Base-by-base conservation (phyloP, 92 coral and sea anemone genomes). In the Parazoanthus swiftii region DNA sequence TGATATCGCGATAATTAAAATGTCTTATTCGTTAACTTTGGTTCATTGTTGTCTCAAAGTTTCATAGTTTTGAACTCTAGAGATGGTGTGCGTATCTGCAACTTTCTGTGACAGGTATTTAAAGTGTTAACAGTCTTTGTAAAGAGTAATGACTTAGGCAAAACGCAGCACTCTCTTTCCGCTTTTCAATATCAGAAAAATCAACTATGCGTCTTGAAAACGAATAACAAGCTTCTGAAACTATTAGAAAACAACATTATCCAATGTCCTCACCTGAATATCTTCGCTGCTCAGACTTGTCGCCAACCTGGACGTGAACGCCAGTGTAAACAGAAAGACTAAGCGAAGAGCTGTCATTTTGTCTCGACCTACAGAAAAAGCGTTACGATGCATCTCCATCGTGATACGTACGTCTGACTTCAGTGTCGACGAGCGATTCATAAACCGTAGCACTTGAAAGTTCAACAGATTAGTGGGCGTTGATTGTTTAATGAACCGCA, bases 251-350 rank as follows among this genome's bases (percentile, higher is more conserved):
- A 36, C 58, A 54, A 54, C 59, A 54, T 13, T 51, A 51, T 1
- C 59, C 20, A 54, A 15, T 15, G 18, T 3, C 59, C 87, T 71
- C n/a, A 84, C 87, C 87, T 84, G 78, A 3, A 48, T 72, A 71
- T 71, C 26, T 1, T 25, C 38, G 79, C 36, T 84, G 26, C 48
- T 79, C 67, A 84, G 46, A 18, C 87, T 35, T 36, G 5, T 51
- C 74, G 44, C 79, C 36, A 68, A 16, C 67, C 10, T 70, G 39
- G n/a, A 48, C 14, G 66, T 44, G 63, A 71, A 48, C 6, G 79
- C 42, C 74, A 84, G 23, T 9, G 29, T 8, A 70, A 84, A 29
- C 23, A 84, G 5, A 44, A 84, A 16, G 26, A 84, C 35, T 11
- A 71, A 7, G 75, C 25, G 29, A 10, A 2, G 13, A 51, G 26